These are phyloP conservation scores for Zaprionus bogoriensis DNA, from an alignment of 2,888 invertebrate genomes.

Conservation along the genomic window DNA sequence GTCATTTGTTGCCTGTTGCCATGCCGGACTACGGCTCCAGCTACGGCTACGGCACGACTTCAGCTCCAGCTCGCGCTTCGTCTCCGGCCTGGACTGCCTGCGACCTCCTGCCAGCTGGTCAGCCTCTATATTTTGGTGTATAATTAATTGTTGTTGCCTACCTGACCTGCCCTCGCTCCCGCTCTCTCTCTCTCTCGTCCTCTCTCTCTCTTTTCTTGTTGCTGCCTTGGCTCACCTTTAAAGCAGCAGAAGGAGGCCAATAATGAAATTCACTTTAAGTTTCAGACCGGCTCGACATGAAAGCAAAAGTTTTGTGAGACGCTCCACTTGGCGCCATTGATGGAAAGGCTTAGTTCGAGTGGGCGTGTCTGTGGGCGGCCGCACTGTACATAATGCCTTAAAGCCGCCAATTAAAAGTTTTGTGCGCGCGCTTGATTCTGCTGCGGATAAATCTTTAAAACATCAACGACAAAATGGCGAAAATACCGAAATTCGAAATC, in stretches of 20 bases:
- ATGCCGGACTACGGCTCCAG: conserved; percentile 13
- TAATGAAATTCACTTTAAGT: conserved; percentile 67
- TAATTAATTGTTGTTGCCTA: conserved; percentile 69
- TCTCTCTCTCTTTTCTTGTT: background rate
- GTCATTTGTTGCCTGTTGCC: conserved; percentile 50
- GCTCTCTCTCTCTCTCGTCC: background rate
- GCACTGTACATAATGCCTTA: conserved; percentile 50
- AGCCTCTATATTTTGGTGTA: conserved; percentile 53
- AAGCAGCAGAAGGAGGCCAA: conserved; percentile 36
- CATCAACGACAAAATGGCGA: conserved; percentile 1
- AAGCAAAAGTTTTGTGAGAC: conserved; percentile 65
- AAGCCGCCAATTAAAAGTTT: conserved; percentile 76
- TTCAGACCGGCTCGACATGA: conserved; percentile 52
- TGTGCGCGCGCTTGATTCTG: conserved; percentile 15
- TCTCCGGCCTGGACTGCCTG: no score
- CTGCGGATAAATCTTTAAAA: conserved; percentile 59
- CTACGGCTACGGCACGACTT: no score
- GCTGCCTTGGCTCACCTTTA: conserved; percentile 25
- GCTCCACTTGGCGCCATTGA: conserved; percentile 53
- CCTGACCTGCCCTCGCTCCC: conserved; percentile 40
- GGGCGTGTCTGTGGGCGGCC: background rate
- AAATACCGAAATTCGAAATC: no score
- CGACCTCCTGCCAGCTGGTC: conserved; percentile 38
- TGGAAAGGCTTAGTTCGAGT: conserved; percentile 51
- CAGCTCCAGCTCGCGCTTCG: background rate